phyloP scores from a whole-genome alignment of 2,888 invertebrate species.

The Ctenicera cuprea region DNA sequence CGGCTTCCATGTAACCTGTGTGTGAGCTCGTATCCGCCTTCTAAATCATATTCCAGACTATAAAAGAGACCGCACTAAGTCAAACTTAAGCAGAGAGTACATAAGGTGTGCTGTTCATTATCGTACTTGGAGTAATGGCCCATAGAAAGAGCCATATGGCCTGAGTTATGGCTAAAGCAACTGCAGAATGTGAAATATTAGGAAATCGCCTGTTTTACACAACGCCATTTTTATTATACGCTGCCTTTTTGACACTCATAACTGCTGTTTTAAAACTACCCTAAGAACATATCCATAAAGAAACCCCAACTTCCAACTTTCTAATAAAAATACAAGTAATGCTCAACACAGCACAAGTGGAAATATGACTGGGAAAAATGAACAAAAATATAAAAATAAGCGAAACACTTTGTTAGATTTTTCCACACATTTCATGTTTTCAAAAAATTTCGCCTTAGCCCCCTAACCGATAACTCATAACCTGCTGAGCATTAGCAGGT shows the following conservation, averaged over 20 bases:
- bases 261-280: slow-evolving; percentile 39
- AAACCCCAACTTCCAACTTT: neutral
- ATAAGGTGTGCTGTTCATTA: slow-evolving; percentile 63
- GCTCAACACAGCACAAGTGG: too few relatives aligned
- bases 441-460: too few relatives aligned
- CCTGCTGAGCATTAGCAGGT: too few relatives aligned
- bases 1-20: slow-evolving; percentile 40
- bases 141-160: slow-evolving; percentile 59
- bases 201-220: slow-evolving; percentile 50
- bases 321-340: too few relatives aligned
- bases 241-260: slow-evolving; percentile 33
- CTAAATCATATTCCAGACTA: slow-evolving; percentile 56
- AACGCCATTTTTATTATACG: slow-evolving; percentile 52
- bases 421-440: too few relatives aligned
- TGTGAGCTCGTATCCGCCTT: slow-evolving; percentile 30
- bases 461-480: too few relatives aligned
- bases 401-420: too few relatives aligned
- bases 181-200: slow-evolving; percentile 56
- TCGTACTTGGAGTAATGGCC: slow-evolving; percentile 60
- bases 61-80: slow-evolving; percentile 61
- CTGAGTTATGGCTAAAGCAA: slow-evolving; percentile 60
- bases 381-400: too few relatives aligned
- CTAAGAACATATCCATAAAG: slow-evolving; percentile 6
- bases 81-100: slow-evolving; percentile 60
- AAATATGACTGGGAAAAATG: too few relatives aligned